Percentiles rank a stretch among this genome's conserved stretches.
Evolutionary conservation across 2,113 vertebrate genomes (phyloP).

Genomic region (Saccopteryx bilineata): DNA sequence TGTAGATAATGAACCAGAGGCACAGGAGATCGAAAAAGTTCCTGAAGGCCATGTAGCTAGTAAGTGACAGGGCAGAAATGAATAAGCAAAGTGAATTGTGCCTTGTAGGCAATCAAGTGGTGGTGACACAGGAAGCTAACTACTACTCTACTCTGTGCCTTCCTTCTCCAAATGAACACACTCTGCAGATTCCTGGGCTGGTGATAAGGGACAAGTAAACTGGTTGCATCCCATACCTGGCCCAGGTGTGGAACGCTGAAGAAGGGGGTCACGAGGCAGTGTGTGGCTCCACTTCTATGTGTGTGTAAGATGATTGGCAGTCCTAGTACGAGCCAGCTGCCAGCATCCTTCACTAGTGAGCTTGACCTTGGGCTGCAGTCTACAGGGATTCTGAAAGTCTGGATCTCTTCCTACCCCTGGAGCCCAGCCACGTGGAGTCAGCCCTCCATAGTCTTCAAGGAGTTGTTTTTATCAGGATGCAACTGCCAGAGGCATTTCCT

Average conservation of each 20-base stretch:
- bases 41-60: not conserved
- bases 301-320: not conserved
- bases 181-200: not conserved
- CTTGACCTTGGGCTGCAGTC: not conserved
- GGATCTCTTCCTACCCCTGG: not conserved
- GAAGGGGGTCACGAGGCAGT: not conserved
- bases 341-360: not conserved
- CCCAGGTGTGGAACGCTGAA: not conserved
- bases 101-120: not conserved
- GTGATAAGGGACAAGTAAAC: not conserved
- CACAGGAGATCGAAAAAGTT: not conserved
- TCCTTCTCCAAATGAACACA: not conserved
- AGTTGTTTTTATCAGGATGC: slow-evolving; percentile 46
- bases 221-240: not conserved
- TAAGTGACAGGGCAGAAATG: not conserved
- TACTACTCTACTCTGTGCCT: not conserved
- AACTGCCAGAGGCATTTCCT: slow-evolving; percentile 54
- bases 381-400: not conserved
- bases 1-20: not conserved
- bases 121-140: not conserved
- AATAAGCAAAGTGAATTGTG: not conserved
- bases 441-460: not conserved
- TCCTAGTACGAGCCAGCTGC: not conserved
- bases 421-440: not conserved
- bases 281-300: not conserved